These are phyloP conservation scores for Drosophila micromelanica DNA, from an alignment of 1,140 invertebrate species.

Conservation along the genomic window DNA sequence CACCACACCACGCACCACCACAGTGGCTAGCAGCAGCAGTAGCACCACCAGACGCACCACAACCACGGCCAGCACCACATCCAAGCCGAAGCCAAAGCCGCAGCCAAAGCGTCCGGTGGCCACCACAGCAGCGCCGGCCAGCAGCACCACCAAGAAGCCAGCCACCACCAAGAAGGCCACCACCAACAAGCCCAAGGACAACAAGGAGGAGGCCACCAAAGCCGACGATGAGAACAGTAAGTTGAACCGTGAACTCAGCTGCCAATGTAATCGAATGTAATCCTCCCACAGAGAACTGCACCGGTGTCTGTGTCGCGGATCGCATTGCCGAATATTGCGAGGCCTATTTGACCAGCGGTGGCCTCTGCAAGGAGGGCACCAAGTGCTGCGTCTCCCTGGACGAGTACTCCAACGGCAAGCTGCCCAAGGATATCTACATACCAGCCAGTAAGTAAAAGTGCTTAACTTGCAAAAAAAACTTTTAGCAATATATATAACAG, in stretches of 20 bases:
- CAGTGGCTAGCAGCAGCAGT: constrained; percentile 55
- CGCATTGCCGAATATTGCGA: constrained; percentile 93
- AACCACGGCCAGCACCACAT: constrained; percentile 73
- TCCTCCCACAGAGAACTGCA: constrained; percentile 85
- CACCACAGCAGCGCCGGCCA: constrained; percentile 80
- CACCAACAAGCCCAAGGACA: constrained; percentile 70
- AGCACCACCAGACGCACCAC: constrained; percentile 81
- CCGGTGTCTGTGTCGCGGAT: constrained; percentile 92
- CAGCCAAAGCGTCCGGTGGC: constrained; percentile 70
- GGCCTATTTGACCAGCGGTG: constrained; percentile 89
- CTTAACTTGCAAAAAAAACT: not conserved
- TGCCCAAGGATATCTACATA: constrained; percentile 90
- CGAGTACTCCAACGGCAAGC: constrained; percentile 87
- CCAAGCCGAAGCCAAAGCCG: constrained; percentile 72
- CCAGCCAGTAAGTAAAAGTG: constrained; percentile 84
- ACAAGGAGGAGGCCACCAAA: constrained; percentile 59
- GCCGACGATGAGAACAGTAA: constrained; percentile 63
- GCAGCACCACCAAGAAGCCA: constrained; percentile 78
- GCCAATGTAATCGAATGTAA: too few relatives aligned
- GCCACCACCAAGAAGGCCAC: constrained; percentile 71
- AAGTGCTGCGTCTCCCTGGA: constrained; percentile 92
- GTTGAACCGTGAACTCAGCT: too few relatives aligned
- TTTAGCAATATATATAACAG: too few relatives aligned
- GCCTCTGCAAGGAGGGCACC: constrained; percentile 89
- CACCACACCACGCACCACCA: constrained; percentile 53